Evolutionary conservation across 2,797 vertebrate genomes (phyloP).

Genomic region (Crocidura indochinensis): DNA sequence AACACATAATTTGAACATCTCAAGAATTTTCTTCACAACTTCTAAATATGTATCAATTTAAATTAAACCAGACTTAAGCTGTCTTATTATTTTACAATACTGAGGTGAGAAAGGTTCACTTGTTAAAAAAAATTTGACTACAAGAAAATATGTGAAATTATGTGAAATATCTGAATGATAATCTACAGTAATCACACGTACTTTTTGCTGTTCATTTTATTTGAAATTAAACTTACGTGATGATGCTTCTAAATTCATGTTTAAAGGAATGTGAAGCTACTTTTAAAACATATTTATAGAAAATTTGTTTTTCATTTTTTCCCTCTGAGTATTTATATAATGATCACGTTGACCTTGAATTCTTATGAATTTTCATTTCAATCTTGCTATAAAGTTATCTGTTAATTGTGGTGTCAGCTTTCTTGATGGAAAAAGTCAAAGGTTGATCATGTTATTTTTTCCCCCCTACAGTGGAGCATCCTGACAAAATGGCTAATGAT

Average conservation of each 20-base stretch:
- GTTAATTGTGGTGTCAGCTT: slow-evolving; percentile 59
- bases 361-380: slow-evolving; percentile 1
- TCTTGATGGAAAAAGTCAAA: slow-evolving; percentile 63
- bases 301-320: slow-evolving; percentile 16
- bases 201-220: slow-evolving; percentile 44
- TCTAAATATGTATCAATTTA: slow-evolving; percentile 64
- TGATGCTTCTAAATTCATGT: slow-evolving; percentile 17
- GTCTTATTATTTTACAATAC: slow-evolving; percentile 54
- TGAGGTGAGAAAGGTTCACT: slow-evolving; percentile 52
- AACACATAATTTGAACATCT: slow-evolving; percentile 4
- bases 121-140: slow-evolving; percentile 9
- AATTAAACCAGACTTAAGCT: slow-evolving; percentile 31
- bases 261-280: slow-evolving; percentile 40
- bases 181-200: slow-evolving; percentile 57
- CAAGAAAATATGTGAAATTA: slow-evolving; percentile 33
- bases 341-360: slow-evolving; percentile 6
- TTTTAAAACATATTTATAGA: slow-evolving; percentile 18
- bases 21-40: slow-evolving; percentile 40
- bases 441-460: slow-evolving; percentile 85
- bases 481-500: slow-evolving; percentile 97
- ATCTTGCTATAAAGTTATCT: slow-evolving; percentile 56
- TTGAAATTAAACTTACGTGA: slow-evolving; percentile 75
- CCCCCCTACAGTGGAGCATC: slow-evolving; percentile 93
- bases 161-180: slow-evolving; percentile 63
- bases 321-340: slow-evolving; percentile 42